Base-by-base conservation (phyloP, 2,113 vertebrate species). In the Aldabrachelys gigantea region DNA sequence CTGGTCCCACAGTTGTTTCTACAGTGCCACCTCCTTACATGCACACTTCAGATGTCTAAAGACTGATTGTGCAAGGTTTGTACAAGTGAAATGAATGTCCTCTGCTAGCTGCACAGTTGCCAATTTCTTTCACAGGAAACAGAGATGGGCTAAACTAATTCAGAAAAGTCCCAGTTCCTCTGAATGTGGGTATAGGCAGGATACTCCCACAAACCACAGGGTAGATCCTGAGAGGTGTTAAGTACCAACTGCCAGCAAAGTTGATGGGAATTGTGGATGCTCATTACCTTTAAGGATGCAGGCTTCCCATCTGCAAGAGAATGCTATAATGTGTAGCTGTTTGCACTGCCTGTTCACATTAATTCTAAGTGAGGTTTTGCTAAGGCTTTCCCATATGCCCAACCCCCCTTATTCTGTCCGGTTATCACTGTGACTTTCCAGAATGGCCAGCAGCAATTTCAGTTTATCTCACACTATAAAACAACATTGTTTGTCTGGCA, bases 401-500 rank as follows among this genome's bases (percentile, higher is more conserved):
- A 12, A 38, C 3, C 9, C 10, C 5, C 17, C 5, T 53, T 88
- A 1, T 31, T 83, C 25, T 82, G 88, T 78, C 1, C 13, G 75
- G 25, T 21, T 83, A 3, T 31, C 22, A 85, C 65, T 41, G 27
- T 35, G 75, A 24, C 13, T 93, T 95, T 81, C 50, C 54, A 89
- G 69, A 91, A 49, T 19, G 79, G 22, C 53, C 47, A 87, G 65
- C 54, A 90, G 54, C 25, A 89, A 50, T 86, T 94, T 90, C 89
- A 89, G 3, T 41, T 82, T 8, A 3, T 88, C 24, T 5, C 69
- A 75, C 38, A 41, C n/a, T 82, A 19, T 8, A 89, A 6, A 88
- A 0, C 10, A 54, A 2, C 2, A 5, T 35, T 59, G n/a, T 38
- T 59, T 2, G 0, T 16, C n/a, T 69, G 10, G 24, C 49, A 89